Conservation (phyloP, 2,888 invertebrate genomes). For the Eilema sororculum region DNA sequence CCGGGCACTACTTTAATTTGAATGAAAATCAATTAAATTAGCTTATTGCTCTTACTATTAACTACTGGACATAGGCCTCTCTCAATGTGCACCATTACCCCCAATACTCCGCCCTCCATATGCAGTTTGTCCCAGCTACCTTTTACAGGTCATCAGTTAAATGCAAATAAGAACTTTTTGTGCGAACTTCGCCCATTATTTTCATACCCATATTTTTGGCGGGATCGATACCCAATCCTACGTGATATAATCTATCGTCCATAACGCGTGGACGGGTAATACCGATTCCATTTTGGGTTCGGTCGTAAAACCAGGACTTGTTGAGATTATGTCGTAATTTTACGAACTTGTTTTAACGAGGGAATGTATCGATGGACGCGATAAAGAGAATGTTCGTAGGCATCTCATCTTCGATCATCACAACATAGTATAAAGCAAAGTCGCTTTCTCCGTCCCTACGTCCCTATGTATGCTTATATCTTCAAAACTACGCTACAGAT, state of each 20-base stretch:
- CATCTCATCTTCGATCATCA: not conserved
- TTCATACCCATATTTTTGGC: not conserved
- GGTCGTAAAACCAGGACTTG: slow-evolving; percentile 7
- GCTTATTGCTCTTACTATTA: too few species aligned
- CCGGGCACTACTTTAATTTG: too few species aligned
- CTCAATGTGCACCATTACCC: too few species aligned
- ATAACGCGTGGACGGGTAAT: not conserved
- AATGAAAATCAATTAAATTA: too few species aligned
- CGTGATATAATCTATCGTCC: not conserved
- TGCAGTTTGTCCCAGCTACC: too few species aligned
- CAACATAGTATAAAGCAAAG: too few species aligned
- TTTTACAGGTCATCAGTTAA: too few species aligned
- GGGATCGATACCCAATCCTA: slow-evolving; percentile 1
- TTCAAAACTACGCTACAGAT: too few species aligned
- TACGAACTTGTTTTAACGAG: not conserved
- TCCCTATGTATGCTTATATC: too few species aligned
- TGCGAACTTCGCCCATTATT: not conserved
- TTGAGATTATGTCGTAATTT: not conserved
- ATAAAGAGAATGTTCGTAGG: not conserved
- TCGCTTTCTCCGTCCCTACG: too few species aligned
- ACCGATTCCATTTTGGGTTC: not conserved
- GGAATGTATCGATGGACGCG: not conserved
- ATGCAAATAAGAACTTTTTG: not conserved
- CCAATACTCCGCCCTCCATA: too few species aligned
- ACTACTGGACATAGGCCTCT: too few species aligned